These are phyloP conservation scores for Chelidonichthys spinosus DNA, from an alignment of 2,797 vertebrate genomes.

Conservation along the genomic window DNA sequence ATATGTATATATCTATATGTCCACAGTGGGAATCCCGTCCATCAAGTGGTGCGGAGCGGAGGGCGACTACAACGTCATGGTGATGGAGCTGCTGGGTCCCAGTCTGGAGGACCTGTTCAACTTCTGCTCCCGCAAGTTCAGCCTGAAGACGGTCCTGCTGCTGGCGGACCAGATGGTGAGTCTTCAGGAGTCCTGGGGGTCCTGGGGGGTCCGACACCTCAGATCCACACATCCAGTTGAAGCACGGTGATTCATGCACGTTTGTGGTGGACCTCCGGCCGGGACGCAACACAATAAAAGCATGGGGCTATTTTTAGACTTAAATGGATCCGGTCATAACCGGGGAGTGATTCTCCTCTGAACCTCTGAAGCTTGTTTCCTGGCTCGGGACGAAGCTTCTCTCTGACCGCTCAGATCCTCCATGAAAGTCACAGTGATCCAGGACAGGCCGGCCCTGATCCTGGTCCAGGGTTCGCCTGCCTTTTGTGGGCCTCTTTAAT, in stretches of 20 bases:
- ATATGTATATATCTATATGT: too few relatives aligned
- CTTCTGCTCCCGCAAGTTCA: constrained; percentile 98
- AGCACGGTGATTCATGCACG: neutral
- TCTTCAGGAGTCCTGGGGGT: too few relatives aligned
- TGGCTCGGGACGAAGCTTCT: constrained; percentile 31
- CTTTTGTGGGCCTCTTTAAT: constrained; percentile 53
- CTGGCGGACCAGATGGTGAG: constrained; percentile 98
- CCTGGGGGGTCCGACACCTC: too few relatives aligned
- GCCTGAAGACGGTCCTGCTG: constrained; percentile 96
- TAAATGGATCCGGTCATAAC: constrained; percentile 57
- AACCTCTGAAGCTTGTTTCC: constrained; percentile 46
- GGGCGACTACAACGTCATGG: constrained; percentile 98
- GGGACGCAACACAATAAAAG: constrained; percentile 23
- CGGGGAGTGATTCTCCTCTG: constrained; percentile 40
- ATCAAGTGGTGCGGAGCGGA: constrained; percentile 98
- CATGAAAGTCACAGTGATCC: constrained; percentile 25
- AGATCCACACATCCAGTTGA: too few relatives aligned
- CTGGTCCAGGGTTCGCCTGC: constrained; percentile 15
- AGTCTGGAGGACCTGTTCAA: constrained; percentile 98
- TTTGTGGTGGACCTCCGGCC: constrained; percentile 14
- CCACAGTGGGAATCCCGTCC: constrained; percentile 94
- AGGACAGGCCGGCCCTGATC: constrained; percentile 19
- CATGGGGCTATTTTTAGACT: constrained; percentile 47
- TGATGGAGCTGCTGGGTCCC: constrained; percentile 96
- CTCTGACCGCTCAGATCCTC: constrained; percentile 16